Evolutionary conservation across 2,797 vertebrate species (phyloP), one percentile per base, ranked within the genome.

Genomic region (Sebastes flavidus): DNA sequence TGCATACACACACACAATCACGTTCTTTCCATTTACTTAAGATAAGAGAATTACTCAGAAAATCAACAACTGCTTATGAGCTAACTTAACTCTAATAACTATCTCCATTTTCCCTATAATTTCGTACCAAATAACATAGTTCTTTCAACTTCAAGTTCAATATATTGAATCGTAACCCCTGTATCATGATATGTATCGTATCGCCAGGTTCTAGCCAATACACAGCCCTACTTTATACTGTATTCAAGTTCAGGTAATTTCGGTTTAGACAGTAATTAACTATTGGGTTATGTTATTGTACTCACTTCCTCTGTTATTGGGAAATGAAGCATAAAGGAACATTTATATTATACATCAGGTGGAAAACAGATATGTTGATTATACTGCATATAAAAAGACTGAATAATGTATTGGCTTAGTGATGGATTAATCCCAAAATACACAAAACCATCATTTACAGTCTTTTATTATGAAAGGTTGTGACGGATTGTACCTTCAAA

Each of bases 401-500:
- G 5, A 56, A 13, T 24, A 5, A 16, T 1, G 1, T 18, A 6
- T 22, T 10, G 30, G 11, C 52, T 22, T 2, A 14, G 24, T 49
- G 52, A 55, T 9, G 25, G 42, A 69, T 25, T 32, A 12, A 62
- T 34, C 2, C 29, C 27, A 22, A 60, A 72, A 56, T 46, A 34
- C 38, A 38, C 60, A 11, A 13, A 27, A 22, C 3, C 3, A 72
- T 73, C 4, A 38, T n/a, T 30, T 6, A 24, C 9, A 78, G 10
- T n/a, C 4, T 67, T 76, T 80, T 59, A 68, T 71, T 65, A 59
- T 59, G 25, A 81, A 69, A 65, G 60, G 10, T 22, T 74, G 14
- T n/a, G 18, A 32, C 6, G 61, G 29, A 54, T 18, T 73, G 49
- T 30, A 20, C 49, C 59, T 77, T 85, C 60, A 73, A 66, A 42